Evolutionary conservation across 2,113 vertebrate genomes (phyloP), one percentile per base, ranked within the genome.

Genomic region (Seriola dumerili): DNA sequence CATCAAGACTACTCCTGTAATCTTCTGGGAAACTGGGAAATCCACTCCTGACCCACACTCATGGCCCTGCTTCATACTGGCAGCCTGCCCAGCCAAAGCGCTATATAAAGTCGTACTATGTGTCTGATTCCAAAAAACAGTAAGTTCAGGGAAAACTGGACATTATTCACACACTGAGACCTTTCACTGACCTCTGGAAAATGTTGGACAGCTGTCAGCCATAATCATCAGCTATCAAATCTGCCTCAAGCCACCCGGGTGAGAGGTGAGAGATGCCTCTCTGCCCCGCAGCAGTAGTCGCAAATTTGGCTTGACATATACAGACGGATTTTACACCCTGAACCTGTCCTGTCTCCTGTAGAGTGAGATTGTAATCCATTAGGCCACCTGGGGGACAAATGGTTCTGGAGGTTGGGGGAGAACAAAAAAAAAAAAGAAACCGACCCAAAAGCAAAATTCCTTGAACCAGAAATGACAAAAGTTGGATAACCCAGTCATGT

Each of bases 201-300:
- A 84, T 69, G 84, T 78, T 73, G 57, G 78, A 83, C 84, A 90
- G 88, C 85, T 88, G 87, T 88, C 92, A 77, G 72, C 77, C 70
- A 57, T 81, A 81, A 89, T 89, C 82, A 89, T 72, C 40, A 61
- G 78, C 82, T 83, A 72, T 87, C 78, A 88, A 84, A 82, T 72
- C 36, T 29, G 73, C 46, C 54, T 83, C 75, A 69, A 66, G 72
- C 88, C 76, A 76, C 67, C 10, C 6, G 61, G 78, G 76, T 62
- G 62, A 89, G 79, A 86, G 78, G 75, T 81, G 77, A 84, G 83
- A 40, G 84, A 72, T 83, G 72, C 80, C 36, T 81, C 83, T 73
- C 50, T 70, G 81, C 70, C 52, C 48, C 32, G 16, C 71, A 75
- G 86, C 86, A 21, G 64, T 44, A 7, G 55, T 42, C 23, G 52